Percentiles rank a stretch among this genome's conserved stretches.
Evolutionary conservation across 2,888 invertebrate species (phyloP).

Genomic region (Dascillus cervinus): DNA sequence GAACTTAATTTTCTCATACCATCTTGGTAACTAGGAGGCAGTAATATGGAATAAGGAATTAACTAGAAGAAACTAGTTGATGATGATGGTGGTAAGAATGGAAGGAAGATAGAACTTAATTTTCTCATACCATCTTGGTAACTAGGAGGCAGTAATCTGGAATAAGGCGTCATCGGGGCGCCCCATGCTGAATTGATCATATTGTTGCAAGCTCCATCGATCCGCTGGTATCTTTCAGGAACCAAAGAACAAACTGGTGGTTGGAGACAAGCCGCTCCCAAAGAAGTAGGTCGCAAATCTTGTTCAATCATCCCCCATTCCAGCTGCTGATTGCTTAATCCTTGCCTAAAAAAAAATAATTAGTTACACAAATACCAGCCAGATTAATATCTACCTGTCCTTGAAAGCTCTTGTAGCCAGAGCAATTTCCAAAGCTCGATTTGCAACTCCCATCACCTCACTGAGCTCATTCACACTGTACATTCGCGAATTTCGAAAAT

Average conservation of each 20-base stretch:
- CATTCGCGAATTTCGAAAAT: constrained; percentile 37
- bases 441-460: constrained; percentile 41
- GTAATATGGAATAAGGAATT: too few relatives aligned
- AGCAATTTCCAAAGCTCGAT: constrained; percentile 46
- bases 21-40: too few relatives aligned
- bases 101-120: too few relatives aligned
- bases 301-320: constrained; percentile 42
- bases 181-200: constrained; percentile 63
- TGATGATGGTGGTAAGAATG: too few relatives aligned
- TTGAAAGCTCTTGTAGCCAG: constrained; percentile 46
- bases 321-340: constrained; percentile 40
- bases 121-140: constrained; percentile 52
- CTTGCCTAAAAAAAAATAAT: constrained; percentile 34
- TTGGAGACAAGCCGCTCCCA: constrained; percentile 37
- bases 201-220: constrained; percentile 84
- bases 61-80: too few relatives aligned
- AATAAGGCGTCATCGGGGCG: constrained; percentile 54
- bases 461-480: constrained; percentile 36
- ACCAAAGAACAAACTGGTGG: constrained; percentile 41
- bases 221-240: constrained; percentile 54
- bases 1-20: too few relatives aligned
- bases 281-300: constrained; percentile 39
- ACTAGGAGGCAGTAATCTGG: constrained; percentile 58
- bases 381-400: constrained; percentile 34
- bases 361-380: constrained; percentile 1